Base-by-base conservation (phyloP, 2,797 vertebrate genomes). In the Eulemur mongoz region DNA sequence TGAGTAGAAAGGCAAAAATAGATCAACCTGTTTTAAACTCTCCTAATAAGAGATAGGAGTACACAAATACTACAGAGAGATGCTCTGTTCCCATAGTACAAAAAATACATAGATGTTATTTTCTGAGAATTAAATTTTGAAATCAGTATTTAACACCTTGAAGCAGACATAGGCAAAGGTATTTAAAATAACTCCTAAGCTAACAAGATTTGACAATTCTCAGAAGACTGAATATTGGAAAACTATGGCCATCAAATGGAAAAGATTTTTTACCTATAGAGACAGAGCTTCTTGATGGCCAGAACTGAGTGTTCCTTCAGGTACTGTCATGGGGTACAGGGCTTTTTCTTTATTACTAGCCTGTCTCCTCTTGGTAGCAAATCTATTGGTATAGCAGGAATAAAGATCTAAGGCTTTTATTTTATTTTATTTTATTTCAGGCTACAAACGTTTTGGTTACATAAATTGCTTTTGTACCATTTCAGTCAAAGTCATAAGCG, bases 1-100 rank as follows among this genome's bases (percentile, higher is more conserved):
- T 91, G 43, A 83, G 15, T 76, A 30, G 38, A 38, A 93, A 95
- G 59, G 40, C 17, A 40, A 67, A 50, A 86, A 38, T 48, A 69
- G 81, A 38, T 22, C 22, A 69, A 18, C 14, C 7, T 32, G 14
- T 48, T 85, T 54, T 73, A 75, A 92, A 72, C 3, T 30, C 8
- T 83, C 75, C 78, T 89, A 50, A 52, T 59, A 45, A 40, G 86
- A 87, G 27, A 35, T 38, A 25, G 32, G 15, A 82, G 30, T 75
- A 35, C 15, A 73, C 23, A 59, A 11, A 17, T 81, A 63, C 22
- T n/a, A 17, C 1, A 59, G 38, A 91, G 43, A 63, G 2, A 12
- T 69, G 12, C 9, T 90, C 8, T 63, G 9, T 5, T 90, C 8
- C 32, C 20, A 35, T 43, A 38, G 3, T 81, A 54, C 7, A 72